Evolutionary conservation across 2,888 invertebrate species (phyloP), one percentile per base, ranked within the genome.

Genomic region (Cantharis lateralis): DNA sequence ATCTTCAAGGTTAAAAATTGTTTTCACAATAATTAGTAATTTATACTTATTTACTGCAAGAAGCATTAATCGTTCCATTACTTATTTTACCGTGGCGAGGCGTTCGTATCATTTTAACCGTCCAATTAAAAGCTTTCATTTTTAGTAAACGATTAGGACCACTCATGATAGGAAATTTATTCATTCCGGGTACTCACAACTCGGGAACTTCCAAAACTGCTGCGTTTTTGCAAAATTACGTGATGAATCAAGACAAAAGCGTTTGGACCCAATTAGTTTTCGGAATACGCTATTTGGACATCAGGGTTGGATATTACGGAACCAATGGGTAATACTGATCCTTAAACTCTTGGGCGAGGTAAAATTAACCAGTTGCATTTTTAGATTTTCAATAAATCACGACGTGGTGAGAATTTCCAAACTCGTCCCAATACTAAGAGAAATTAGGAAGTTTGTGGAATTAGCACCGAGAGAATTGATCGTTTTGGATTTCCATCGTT

Each of bases 241-340:
- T 91, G 28, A 84, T 90, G 71, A 92, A 92, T 63, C 96, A 96
- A 87, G 95, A 96, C 86, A 91, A 94, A 77, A 93, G 93, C 83
- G 90, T 96, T 70, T 96, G 95, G 94, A 92, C 93, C 0, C 96
- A 96, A 84, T 90, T 96, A n/a, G 93, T 95, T 0, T 93, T 94
- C 85, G 96, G 96, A 72, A 93, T 95, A 83, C 90, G 96, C 84
- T 96, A 95, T 87, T 89, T 96, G 70, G 96, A 96, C 87, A 91
- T 96, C 73, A 91, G 95, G 82, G 91, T 96, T 80, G 95, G 94
- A 78, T 95, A 92, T 87, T 94, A 92, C 81, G 84, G 83, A 75
- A 80, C 81, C 13, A 82, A 82, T 64, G 82, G 83, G 82, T 83
- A 76, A 79, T 79, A 72, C 15, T 7, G 1, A 20, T n/a, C 20